These are phyloP conservation scores for Notothenia rossii DNA, from an alignment of 2,113 vertebrate species.

Conservation along the genomic window DNA sequence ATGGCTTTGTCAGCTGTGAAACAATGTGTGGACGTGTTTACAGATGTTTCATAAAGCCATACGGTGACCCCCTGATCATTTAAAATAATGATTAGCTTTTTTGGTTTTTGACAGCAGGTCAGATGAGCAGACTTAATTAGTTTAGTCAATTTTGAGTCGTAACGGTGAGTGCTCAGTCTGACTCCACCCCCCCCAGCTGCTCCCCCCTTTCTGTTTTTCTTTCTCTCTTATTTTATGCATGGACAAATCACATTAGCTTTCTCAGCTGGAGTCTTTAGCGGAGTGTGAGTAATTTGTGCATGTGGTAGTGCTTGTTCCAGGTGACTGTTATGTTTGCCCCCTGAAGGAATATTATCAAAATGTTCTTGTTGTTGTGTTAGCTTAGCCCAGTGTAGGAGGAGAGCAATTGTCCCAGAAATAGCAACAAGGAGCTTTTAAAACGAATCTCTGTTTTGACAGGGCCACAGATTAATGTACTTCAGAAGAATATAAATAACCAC, in stretches of 20 bases:
- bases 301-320: conserved; percentile 62
- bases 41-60: conserved; percentile 6
- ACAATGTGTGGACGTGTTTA: conserved; percentile 21
- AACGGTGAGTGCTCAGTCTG: conserved; percentile 51
- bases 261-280: conserved; percentile 62
- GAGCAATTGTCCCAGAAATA: background rate
- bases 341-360: conserved; percentile 49
- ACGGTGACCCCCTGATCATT: conserved; percentile 22
- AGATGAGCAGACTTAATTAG: conserved; percentile 51
- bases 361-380: conserved; percentile 44
- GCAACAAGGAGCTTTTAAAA: conserved; percentile 6
- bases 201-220: conserved; percentile 36
- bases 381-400: conserved; percentile 10
- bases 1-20: conserved; percentile 3
- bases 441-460: conserved; percentile 24
- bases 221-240: conserved; percentile 74
- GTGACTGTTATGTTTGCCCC: conserved; percentile 54
- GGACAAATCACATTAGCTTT: conserved; percentile 75
- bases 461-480: conserved; percentile 35
- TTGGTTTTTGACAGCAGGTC: conserved; percentile 34
- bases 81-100: conserved; percentile 37
- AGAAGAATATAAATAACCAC: conserved; percentile 46
- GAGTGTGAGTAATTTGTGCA: conserved; percentile 65
- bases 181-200: conserved; percentile 10
- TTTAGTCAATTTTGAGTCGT: conserved; percentile 49